Evolutionary conservation across 2,797 vertebrate species (phyloP), one percentile per base, ranked within the genome.

Genomic region (Siniperca undulata): DNA sequence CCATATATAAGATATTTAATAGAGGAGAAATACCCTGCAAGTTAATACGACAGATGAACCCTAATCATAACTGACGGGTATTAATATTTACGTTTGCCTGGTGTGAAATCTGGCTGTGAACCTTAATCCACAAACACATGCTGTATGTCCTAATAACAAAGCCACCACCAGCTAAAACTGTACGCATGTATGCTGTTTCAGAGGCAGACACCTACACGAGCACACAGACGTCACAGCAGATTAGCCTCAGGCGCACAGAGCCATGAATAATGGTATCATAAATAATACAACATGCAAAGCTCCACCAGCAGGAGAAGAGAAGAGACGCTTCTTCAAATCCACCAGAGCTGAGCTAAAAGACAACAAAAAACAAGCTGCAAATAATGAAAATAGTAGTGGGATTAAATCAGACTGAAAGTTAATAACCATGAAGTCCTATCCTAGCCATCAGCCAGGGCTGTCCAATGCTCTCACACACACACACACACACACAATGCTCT

Each of bases 221-320:
- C 64, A 60, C 82, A 67, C 77, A 78, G 19, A 83, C 64, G 65
- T 82, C 85, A 83, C 74, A 27, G 34, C 5, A 36, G 73, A 90
- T 88, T 75, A 85, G 86, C 88, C 77, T 74, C 72, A 3, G 80
- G 88, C 74, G 6, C 48, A 5, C 85, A 42, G 48, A 84, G 83
- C 77, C 74, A 2, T 53, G 69, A 87, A 88, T 82, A 89, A 87
- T 83, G 78, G 50, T 8, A 12, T 86, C 87, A 90, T 91, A 83
- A 91, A 92, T 89, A 91, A 91, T 85, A 84, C 74, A 91, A 66
- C 59, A 3, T 12, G 80, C 56, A 80, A 69, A 81, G 85, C 87
- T 90, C 44, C 84, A 55, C 13, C 77, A 70, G 77, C 75, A 61
- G 83, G 16, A 78, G 34, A 50, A 56, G 72, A 52, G 64, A 61